These are phyloP conservation scores for Eilema griseolum DNA, from an alignment of 2,888 invertebrate genomes.

Conservation along the genomic window DNA sequence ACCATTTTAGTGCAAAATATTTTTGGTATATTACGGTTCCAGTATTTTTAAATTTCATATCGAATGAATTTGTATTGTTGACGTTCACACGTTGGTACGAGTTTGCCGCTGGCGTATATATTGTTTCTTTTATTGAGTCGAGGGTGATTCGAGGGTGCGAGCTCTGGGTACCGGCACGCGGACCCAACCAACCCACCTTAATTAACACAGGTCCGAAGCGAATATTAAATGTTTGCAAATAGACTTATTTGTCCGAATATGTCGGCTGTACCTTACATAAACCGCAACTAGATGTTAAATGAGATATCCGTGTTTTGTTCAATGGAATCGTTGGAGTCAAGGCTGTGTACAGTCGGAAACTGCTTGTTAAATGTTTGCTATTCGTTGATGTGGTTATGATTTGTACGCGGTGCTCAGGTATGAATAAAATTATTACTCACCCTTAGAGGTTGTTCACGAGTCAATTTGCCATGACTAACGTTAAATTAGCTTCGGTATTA, in stretches of 20 bases:
- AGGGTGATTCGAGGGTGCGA: conserved; percentile 45
- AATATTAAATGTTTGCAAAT: conserved; percentile 82
- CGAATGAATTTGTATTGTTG: conserved; percentile 28
- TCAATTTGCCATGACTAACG: conserved; percentile 39
- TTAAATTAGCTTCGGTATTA: conserved; percentile 26
- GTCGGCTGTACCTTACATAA: conserved; percentile 50
- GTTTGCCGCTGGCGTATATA: conserved; percentile 40
- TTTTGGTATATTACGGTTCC: neutral
- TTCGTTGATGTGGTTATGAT: conserved; percentile 37
- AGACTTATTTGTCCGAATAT: conserved; percentile 74
- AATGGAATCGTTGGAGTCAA: conserved; percentile 43
- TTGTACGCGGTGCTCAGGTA: conserved; percentile 18
- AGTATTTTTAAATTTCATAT: conserved; percentile 33
- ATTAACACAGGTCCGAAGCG: conserved; percentile 76
- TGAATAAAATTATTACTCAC: conserved; percentile 32
- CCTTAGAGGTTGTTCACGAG: conserved; percentile 22
- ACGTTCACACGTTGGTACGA: conserved; percentile 14
- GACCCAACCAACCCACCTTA: conserved; percentile 69
- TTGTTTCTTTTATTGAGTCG: conserved; percentile 60
- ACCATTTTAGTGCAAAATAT: conserved; percentile 2
- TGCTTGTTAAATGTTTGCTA: conserved; percentile 29
- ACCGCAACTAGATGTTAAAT: conserved; percentile 63
- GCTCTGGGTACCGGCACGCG: conserved; percentile 34
- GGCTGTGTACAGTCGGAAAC: conserved; percentile 29
- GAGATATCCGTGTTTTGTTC: conserved; percentile 59